Percentiles rank a stretch among this genome's conserved stretches.
Conservation (phyloP, 2,797 vertebrate genomes). For the Rousettus madagascariensis region DNA sequence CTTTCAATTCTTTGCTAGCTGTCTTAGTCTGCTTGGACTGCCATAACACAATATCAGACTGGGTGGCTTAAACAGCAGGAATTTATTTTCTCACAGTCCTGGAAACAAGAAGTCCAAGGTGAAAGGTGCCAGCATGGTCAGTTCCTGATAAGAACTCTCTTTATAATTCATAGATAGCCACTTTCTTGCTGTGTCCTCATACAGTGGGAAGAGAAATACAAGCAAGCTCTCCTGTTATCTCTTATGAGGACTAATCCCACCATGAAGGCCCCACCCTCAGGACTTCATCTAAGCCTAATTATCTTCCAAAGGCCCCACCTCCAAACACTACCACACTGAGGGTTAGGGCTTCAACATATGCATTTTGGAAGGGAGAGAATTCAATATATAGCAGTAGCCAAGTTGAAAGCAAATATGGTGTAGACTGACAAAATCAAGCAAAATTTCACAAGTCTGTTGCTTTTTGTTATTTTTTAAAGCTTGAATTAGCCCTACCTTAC, state of each 20-base stretch:
- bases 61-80: background rate
- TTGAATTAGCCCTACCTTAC: background rate
- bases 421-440: background rate
- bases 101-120: background rate
- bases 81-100: background rate
- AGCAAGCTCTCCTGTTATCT: background rate
- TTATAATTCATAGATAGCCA: background rate
- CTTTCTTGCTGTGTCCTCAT: background rate
- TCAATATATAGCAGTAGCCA: background rate
- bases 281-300: background rate
- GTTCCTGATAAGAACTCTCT: background rate
- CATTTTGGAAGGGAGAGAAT: background rate
- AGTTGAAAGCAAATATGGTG: background rate
- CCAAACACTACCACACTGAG: background rate
- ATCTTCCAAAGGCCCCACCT: background rate
- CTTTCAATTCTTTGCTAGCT: background rate
- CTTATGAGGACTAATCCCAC: background rate
- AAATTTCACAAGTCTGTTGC: background rate
- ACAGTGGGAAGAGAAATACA: rapidly evolving
- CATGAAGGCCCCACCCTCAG: background rate
- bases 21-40: background rate
- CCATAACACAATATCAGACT: background rate
- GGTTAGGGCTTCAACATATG: background rate
- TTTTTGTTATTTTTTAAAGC: background rate
- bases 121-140: background rate